Evolutionary conservation across 1,140 invertebrate genomes (phyloP).

Genomic region (Zelostemma sp.): DNA sequence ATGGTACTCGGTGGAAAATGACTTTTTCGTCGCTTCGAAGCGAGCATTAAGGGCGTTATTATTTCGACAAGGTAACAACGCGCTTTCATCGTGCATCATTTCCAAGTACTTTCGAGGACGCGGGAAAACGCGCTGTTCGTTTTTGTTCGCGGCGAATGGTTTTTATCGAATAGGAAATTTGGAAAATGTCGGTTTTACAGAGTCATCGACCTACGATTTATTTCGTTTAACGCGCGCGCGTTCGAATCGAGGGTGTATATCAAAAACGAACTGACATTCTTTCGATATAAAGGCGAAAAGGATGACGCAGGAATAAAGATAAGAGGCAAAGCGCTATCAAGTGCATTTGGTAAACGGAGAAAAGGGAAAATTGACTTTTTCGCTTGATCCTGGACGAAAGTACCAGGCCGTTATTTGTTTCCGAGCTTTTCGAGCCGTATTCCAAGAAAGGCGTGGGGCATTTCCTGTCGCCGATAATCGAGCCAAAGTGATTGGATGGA

Average conservation of each 20-base stretch:
- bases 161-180: background rate
- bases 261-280: constrained; percentile 34
- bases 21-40: background rate
- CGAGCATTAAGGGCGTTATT: background rate
- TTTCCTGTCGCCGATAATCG: constrained; percentile 59
- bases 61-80: no score
- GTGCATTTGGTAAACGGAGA: constrained; percentile 18
- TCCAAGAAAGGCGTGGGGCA: constrained; percentile 51
- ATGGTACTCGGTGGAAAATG: no score
- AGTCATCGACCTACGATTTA: constrained; percentile 31
- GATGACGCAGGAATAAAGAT: constrained; percentile 33
- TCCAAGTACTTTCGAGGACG: background rate
- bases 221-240: constrained; percentile 29
- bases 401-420: constrained; percentile 36
- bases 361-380: constrained; percentile 26
- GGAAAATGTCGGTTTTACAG: constrained; percentile 14
- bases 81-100: background rate
- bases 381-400: constrained; percentile 25
- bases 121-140: background rate
- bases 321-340: constrained; percentile 27
- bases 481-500: constrained; percentile 60
- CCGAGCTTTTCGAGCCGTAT: constrained; percentile 21
- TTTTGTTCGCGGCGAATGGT: background rate
- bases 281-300: constrained; percentile 45
- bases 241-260: constrained; percentile 37